These are phyloP conservation scores for Manduca sexta DNA, from an alignment of 1,140 invertebrate species.

Conservation along the genomic window DNA sequence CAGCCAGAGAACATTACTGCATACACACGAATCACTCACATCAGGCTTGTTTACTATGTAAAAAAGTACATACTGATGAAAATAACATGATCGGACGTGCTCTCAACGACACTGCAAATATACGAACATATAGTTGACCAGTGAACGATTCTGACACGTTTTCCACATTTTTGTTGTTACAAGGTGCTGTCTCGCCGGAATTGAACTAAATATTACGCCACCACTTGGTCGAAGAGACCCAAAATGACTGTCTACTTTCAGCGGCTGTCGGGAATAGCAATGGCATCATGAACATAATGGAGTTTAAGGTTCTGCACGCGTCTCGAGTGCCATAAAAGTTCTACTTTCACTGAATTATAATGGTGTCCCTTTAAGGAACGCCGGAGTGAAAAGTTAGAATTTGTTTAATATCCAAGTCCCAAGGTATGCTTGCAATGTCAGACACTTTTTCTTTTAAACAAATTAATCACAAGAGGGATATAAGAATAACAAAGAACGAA, in stretches of 20 bases:
- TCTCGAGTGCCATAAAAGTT: constrained; percentile 15
- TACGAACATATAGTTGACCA: background rate
- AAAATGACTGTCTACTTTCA: constrained; percentile 15
- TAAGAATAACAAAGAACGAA: too few species aligned
- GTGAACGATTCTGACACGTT: constrained; percentile 11
- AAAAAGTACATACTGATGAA: too few species aligned
- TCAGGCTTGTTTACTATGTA: too few species aligned
- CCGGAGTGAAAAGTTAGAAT: background rate
- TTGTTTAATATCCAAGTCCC: too few species aligned
- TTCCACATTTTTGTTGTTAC: background rate
- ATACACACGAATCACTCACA: too few species aligned
- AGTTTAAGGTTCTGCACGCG: constrained; percentile 12
- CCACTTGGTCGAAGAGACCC: background rate
- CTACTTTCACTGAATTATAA: constrained; percentile 28
- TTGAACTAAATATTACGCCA: too few species aligned
- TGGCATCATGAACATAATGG: constrained; percentile 31
- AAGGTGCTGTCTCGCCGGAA: too few species aligned
- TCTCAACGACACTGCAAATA: background rate
- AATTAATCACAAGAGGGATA: too few species aligned
- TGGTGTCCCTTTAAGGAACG: constrained; percentile 12
- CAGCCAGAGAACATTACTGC: too few species aligned
- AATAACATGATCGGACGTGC: constrained; percentile 9
- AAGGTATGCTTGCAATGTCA: too few species aligned
- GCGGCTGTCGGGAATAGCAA: constrained; percentile 28
- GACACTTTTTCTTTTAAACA: too few species aligned